phyloP scores from a whole-genome alignment of 2,113 vertebrate species.

The Bubo blakistoni region DNA sequence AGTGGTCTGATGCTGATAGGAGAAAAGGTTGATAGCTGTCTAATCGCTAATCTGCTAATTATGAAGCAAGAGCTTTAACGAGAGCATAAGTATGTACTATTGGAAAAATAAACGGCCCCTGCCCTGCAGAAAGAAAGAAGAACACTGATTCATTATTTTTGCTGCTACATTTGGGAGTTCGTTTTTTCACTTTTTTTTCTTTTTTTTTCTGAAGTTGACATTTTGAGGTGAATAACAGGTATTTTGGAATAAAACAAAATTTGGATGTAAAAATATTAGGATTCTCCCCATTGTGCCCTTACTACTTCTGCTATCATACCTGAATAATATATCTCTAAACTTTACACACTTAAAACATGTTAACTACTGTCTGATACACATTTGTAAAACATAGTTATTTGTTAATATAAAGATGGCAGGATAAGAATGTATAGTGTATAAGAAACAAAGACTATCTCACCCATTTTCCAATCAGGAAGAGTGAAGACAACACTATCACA shows the following conservation, averaged over 20 bases:
- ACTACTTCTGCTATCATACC: background rate
- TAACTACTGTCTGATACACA: background rate
- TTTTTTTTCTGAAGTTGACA: background rate
- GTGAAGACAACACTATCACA: background rate
- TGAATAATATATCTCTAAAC: background rate
- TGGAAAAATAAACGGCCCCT: too few species aligned
- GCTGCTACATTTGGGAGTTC: background rate
- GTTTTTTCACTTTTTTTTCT: background rate
- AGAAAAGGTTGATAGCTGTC: too few species aligned
- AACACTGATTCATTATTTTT: too few species aligned
- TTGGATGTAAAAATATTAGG: background rate
- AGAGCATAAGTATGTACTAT: too few species aligned
- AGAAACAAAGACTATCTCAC: background rate
- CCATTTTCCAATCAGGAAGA: background rate
- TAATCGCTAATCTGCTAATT: too few species aligned
- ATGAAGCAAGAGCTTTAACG: too few species aligned
- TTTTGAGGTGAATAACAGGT: background rate
- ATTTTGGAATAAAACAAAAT: background rate
- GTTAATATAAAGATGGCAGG: background rate
- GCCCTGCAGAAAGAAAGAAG: too few species aligned
- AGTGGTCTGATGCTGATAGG: too few species aligned
- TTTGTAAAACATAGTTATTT: background rate
- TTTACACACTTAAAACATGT: background rate
- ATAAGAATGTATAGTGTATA: background rate
- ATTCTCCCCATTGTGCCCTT: background rate